Evolutionary conservation across 2,113 vertebrate genomes (phyloP).

Genomic region (Sturnira hondurensis): DNA sequence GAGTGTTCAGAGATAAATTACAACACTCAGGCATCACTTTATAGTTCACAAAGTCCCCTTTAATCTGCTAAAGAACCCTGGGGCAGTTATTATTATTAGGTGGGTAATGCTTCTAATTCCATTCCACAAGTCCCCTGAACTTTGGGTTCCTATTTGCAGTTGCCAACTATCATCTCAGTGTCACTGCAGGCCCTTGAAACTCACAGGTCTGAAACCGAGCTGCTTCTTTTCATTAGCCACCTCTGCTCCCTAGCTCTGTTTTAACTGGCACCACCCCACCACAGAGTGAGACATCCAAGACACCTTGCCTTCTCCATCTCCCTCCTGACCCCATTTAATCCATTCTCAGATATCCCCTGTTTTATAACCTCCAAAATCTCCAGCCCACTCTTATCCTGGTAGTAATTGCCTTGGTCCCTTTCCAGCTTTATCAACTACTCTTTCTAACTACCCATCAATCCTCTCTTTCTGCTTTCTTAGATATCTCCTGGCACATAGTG

Average conservation of each 20-base stretch:
- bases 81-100: neutral
- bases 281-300: neutral
- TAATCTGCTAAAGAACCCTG: neutral
- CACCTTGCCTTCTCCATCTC: neutral
- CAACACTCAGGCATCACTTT: neutral
- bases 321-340: neutral
- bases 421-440: neutral
- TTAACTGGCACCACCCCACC: neutral
- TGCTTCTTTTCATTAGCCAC: neutral
- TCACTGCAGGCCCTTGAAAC: neutral
- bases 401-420: neutral
- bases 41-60: neutral
- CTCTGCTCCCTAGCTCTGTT: neutral
- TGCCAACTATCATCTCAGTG: neutral
- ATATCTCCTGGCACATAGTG: neutral
- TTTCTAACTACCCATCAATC: neutral
- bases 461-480: neutral
- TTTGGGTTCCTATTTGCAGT: neutral
- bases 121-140: neutral
- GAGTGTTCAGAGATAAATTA: neutral
- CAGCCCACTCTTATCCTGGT: neutral
- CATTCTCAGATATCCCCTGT: neutral
- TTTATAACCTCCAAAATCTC: neutral
- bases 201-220: neutral
- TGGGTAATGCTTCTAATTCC: neutral